Percentiles rank a stretch among this genome's conserved stretches.
Conservation (phyloP, 2,888 invertebrate species). For the Thumatha senex region DNA sequence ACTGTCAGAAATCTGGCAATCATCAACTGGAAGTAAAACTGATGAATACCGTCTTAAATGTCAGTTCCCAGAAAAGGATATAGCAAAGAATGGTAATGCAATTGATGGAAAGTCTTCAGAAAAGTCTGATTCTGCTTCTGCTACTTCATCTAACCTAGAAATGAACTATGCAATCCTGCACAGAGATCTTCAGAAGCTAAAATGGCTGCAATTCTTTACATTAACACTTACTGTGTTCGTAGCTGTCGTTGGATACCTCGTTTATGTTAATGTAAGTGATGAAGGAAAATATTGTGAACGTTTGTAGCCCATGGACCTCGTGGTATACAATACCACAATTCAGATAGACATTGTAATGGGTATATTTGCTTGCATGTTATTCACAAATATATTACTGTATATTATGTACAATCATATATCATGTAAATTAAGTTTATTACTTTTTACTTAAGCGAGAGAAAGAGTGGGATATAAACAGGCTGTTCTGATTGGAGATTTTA, state of each 20-base stretch:
- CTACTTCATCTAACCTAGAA: slow-evolving; percentile 82
- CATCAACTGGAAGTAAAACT: slow-evolving; percentile 82
- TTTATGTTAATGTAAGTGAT: slow-evolving; percentile 58
- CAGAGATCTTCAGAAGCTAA: slow-evolving; percentile 57
- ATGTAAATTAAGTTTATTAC: slow-evolving; percentile 39
- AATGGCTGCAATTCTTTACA: slow-evolving; percentile 61
- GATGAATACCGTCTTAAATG: slow-evolving; percentile 90
- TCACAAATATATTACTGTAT: slow-evolving; percentile 49
- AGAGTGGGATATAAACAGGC: too few species aligned
- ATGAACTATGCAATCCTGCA: slow-evolving; percentile 59
- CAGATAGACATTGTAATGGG: slow-evolving; percentile 37
- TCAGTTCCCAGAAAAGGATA: slow-evolving; percentile 77
- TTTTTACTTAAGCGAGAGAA: background rate
- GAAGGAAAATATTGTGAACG: slow-evolving; percentile 60
- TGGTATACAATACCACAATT: slow-evolving; percentile 62
- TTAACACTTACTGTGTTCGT: slow-evolving; percentile 56
- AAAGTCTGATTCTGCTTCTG: slow-evolving; percentile 89
- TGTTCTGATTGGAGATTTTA: too few species aligned
- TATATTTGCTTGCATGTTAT: slow-evolving; percentile 36
- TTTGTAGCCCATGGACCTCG: slow-evolving; percentile 64
- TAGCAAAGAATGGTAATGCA: slow-evolving; percentile 59
- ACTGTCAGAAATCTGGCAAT: slow-evolving; percentile 89
- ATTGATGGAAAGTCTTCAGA: slow-evolving; percentile 71
- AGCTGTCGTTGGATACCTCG: slow-evolving; percentile 57
- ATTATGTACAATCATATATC: slow-evolving; percentile 46